Evolutionary conservation across 64 coral and sea anemone genomes (phyloP), one percentile per base, ranked within the genome.

Genomic region (Exaiptasia diaphana): DNA sequence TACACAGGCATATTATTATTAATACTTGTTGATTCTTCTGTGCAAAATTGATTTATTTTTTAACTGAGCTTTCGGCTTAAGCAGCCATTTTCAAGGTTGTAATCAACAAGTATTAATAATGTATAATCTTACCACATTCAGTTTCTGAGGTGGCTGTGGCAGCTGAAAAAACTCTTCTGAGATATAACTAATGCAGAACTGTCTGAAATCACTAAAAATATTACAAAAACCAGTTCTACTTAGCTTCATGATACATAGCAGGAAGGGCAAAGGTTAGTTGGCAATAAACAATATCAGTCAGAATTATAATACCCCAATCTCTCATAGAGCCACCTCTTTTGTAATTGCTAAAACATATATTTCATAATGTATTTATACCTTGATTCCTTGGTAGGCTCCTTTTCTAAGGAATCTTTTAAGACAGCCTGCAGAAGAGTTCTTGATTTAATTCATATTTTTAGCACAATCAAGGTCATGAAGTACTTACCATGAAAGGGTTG

Each of bases 121-220:
- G 2, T 34, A 55, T 40, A 8, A 20, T 78, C 67, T 75, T 84
- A 97, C 93, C 84, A 84, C 43, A 64, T 78, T 88, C 12, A 97
- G 72, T 17, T 91, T 87, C 42, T 55, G 41, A 1, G 88, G 93
- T 52, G 78, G 79, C 23, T 88, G 88, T 30, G 93, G 93, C n/a
- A 97, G 46, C 35, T 83, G 52, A 26, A 97, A 54, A 45, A 76
- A 91, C 36, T 64, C 68, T n/a, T 97, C 88, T 41, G 76, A 53
- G 38, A 97, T 91, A 50, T 88, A 83, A 41, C 88, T 85, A 52
- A 97, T 45, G n/a, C 75, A 43, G 49, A 91, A 97, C 35, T 97
- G 88, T 20, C 93, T 83, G 38, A 90, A 97, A 63, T 97, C 87
- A 41, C 93, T 97, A 40, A 13, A 53, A 64, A 53, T 73, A 67